Evolutionary conservation across 2,888 invertebrate genomes (phyloP).

Genomic region (Autographa pulchrina): DNA sequence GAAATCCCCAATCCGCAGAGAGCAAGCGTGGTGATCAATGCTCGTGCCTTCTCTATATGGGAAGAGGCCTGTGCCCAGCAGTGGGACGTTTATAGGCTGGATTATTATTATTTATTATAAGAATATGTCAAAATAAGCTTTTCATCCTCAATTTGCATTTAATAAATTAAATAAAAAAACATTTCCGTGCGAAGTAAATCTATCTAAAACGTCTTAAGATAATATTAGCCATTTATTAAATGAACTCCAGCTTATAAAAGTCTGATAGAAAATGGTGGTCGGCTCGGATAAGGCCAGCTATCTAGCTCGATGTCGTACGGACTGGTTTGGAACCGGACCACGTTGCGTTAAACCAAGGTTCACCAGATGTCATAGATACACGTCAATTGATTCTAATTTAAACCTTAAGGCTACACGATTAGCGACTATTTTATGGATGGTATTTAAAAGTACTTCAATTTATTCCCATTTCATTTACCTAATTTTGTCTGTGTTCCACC

Average conservation of each 20-base stretch:
- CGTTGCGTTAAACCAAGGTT: slow-evolving; percentile 53
- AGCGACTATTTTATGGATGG: too few relatives aligned
- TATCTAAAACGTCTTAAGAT: slow-evolving; percentile 7
- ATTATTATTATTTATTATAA: too few relatives aligned
- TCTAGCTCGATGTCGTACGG: slow-evolving; percentile 48
- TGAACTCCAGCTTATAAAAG: slow-evolving; percentile 18
- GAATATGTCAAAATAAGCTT: too few relatives aligned
- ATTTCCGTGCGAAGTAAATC: not conserved
- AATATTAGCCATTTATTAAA: slow-evolving; percentile 28
- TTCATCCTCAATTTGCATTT: not conserved
- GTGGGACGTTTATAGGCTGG: too few relatives aligned
- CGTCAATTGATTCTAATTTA: slow-evolving; percentile 8
- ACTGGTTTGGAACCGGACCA: slow-evolving; percentile 63
- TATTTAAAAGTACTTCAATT: too few relatives aligned
- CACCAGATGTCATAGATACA: slow-evolving; percentile 41
- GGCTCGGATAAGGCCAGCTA: slow-evolving; percentile 44
- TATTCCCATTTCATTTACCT: too few relatives aligned
- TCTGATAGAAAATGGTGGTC: slow-evolving; percentile 39
- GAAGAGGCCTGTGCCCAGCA: too few relatives aligned
- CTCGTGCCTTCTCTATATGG: too few relatives aligned
- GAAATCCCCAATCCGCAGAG: too few relatives aligned
- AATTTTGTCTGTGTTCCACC: too few relatives aligned
- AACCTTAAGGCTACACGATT: not conserved
- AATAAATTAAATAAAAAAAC: not conserved
- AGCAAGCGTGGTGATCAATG: too few relatives aligned